Percentiles rank a stretch among this genome's conserved stretches.
Conservation (phyloP, 2,888 invertebrate genomes). For the Thereva unica region DNA sequence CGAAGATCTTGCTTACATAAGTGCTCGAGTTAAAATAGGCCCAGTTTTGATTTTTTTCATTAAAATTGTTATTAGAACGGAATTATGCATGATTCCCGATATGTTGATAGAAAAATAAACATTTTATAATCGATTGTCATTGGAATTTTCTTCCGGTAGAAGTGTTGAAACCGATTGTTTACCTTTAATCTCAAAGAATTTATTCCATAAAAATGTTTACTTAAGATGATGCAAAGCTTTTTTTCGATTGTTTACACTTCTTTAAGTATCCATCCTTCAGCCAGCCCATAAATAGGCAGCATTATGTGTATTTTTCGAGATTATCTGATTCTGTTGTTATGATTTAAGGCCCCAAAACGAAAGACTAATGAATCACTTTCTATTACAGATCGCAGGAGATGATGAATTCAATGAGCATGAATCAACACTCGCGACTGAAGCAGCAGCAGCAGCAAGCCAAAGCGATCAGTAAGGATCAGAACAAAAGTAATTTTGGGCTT, state of each 20-base stretch:
- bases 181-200: slow-evolving; percentile 3
- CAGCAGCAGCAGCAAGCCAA: slow-evolving; percentile 43
- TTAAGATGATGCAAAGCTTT: slow-evolving; percentile 17
- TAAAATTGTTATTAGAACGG: too few relatives aligned
- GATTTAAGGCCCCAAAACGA: not conserved
- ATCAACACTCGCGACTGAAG: slow-evolving; percentile 55
- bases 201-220: slow-evolving; percentile 29
- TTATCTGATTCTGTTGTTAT: slow-evolving; percentile 6
- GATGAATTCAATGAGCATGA: slow-evolving; percentile 48
- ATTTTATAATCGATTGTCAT: slow-evolving; percentile 15
- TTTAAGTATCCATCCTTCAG: slow-evolving; percentile 26
- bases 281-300: slow-evolving; percentile 23
- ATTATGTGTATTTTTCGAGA: slow-evolving; percentile 12
- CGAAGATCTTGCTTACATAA: too few relatives aligned
- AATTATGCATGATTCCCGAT: too few relatives aligned
- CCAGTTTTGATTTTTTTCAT: too few relatives aligned
- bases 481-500: slow-evolving; percentile 6
- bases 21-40: too few relatives aligned
- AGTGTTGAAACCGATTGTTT: too few relatives aligned
- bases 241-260: slow-evolving; percentile 12
- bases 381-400: slow-evolving; percentile 38
- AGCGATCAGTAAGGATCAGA: slow-evolving; percentile 1
- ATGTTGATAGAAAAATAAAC: too few relatives aligned
- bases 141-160: not conserved
- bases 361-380: slow-evolving; percentile 11